A percentile compares a stretch with the other conserved stretches of the same genome.
Conservation (phyloP, 2,797 vertebrate species). For the Potorous gilbertii region DNA sequence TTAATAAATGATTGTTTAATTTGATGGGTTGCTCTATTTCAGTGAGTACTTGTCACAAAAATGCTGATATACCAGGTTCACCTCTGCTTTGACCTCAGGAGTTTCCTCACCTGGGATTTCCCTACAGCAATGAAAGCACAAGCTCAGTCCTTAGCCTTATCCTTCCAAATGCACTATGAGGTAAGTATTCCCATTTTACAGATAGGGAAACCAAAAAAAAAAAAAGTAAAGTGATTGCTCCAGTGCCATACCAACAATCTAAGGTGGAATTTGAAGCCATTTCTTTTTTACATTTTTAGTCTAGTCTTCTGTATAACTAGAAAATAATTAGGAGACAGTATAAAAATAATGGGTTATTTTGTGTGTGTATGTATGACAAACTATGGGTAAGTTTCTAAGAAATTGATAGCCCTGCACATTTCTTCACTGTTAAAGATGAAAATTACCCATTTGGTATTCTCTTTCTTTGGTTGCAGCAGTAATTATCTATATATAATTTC, state of each 20-base stretch:
- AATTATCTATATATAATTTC: slow-evolving; percentile 58
- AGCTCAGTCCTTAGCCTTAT: background rate
- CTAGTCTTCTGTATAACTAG: background rate
- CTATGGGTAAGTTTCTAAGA: slow-evolving; percentile 7
- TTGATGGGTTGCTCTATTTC: background rate
- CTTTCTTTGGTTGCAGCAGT: slow-evolving; percentile 54
- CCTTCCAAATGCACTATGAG: background rate
- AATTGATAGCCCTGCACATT: background rate
- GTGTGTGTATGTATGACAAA: background rate
- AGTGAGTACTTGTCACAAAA: background rate
- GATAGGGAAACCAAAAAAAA: background rate
- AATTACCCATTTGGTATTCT: slow-evolving; percentile 30
- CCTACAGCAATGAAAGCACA: background rate
- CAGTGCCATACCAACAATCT: background rate
- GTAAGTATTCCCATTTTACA: background rate
- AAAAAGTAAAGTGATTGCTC: too few species aligned
- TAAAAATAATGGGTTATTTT: background rate
- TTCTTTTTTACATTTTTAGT: background rate
- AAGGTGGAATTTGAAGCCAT: background rate
- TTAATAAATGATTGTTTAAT: background rate
- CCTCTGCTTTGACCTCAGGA: background rate
- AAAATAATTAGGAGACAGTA: background rate
- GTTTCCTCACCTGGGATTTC: background rate
- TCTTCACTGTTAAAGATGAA: slow-evolving; percentile 1
- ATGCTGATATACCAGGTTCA: background rate